Evolutionary conservation across 2,888 invertebrate species (phyloP), one percentile per base, ranked within the genome.

Genomic region (Cosmia trapezina): DNA sequence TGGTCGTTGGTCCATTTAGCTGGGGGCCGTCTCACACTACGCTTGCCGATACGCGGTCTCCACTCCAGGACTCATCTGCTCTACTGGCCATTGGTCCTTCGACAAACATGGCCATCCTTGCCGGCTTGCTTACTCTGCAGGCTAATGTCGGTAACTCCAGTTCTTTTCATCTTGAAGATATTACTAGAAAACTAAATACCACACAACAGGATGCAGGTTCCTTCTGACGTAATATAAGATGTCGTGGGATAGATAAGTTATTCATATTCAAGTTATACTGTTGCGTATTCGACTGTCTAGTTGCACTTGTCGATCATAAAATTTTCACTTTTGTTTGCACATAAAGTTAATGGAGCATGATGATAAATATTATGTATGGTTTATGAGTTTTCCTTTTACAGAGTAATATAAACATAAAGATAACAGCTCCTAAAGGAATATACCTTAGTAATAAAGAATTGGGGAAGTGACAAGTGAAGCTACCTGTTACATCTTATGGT

Each of bases 361-460:
- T 73, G 76, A 83, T 83, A 80, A 80, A 83, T 66, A 66, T 69
- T 64, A 70, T 73, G 70, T 77, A 72, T 47, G 63, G 61, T 75
- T 83, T 83, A 78, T 62, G 77, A 71, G 49, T 67, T 66, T 76
- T 76, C 78, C 51, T 61, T 81, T 49, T 51, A 64, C 53, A 12
- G 28, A 64, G 67, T 61, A 66, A 84, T 62, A 62, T n/a, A 22
- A 63, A 54, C 82, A 63, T 74, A 68, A 65, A 70, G 33, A 69
- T 80, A 68, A 63, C 53, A 57, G 59, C 61, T 66, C 72, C 53
- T 78, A 81, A 84, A 80, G 28, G 17, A 45, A 45, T 54, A 12
- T 49, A n/a, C 62, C 62, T 67, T 6, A 66, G 41, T 14, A 51
- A 45, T 76, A 76, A 45, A 51, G 51, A 37, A 51, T 5, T 57